These are phyloP conservation scores for Lucinisca nassula DNA, from an alignment of 2,888 invertebrate genomes.

Conservation along the genomic window DNA sequence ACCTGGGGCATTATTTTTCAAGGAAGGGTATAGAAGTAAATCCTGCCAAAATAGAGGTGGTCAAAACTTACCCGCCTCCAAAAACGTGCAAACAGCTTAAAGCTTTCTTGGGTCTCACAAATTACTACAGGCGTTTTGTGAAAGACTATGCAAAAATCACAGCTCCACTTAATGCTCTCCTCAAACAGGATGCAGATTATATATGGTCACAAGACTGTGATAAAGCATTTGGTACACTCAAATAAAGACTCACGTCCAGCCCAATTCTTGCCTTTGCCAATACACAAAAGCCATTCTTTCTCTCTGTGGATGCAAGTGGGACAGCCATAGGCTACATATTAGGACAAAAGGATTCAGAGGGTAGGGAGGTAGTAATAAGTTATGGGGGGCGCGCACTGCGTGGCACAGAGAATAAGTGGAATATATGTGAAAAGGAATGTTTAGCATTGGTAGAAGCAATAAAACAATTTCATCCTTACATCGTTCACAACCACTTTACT, in stretches of 20 bases:
- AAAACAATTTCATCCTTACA: constrained; percentile 56
- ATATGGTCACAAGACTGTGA: constrained; percentile 39
- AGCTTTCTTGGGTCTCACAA: neutral
- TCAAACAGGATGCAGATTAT: constrained; percentile 41
- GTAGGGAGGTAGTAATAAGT: constrained; percentile 46
- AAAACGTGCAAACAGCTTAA: neutral
- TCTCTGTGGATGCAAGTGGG: constrained; percentile 62
- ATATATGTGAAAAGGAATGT: constrained; percentile 54
- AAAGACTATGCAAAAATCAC: constrained; percentile 46
- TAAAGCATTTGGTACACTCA: constrained; percentile 66
- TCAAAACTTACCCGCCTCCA: neutral
- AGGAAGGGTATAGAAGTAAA: constrained; percentile 63
- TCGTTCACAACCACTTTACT: constrained; percentile 48
- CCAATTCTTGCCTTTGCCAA: constrained; percentile 69
- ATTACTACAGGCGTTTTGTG: constrained; percentile 49
- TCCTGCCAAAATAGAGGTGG: constrained; percentile 5
- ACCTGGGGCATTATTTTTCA: constrained; percentile 53
- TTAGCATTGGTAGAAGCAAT: constrained; percentile 67
- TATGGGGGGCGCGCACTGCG: constrained; percentile 61
- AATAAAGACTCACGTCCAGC: constrained; percentile 58
- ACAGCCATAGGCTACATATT: constrained; percentile 60
- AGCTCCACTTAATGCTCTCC: constrained; percentile 52
- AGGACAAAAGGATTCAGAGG: constrained; percentile 44
- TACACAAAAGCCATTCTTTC: constrained; percentile 53
- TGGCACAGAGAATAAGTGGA: constrained; percentile 40